Base-by-base conservation (phyloP, 2,113 vertebrate species). In the Saccopteryx bilineata region DNA sequence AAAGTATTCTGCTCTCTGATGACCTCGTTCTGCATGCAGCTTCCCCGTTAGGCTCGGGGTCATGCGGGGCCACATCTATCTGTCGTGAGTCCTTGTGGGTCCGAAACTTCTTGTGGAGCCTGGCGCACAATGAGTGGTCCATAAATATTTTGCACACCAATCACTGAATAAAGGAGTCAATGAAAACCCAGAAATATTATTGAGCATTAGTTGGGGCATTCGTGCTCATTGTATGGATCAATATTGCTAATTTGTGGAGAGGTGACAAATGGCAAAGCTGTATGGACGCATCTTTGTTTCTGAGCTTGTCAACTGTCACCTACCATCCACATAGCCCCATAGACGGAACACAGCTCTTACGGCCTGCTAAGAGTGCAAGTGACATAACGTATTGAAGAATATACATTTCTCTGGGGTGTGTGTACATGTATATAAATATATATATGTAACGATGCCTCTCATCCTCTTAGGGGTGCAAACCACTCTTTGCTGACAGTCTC, bases 181-280 rank as follows among this genome's bases (percentile, higher is more conserved):
- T 39, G 28, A 52, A 90, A 46, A 24, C 14, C 50, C 31, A 18
- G 18, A 0, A 31, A 50, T 11, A 33, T 0, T 11, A 33, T 0
- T 15, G 26, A 87, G 17, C 21, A 14, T n/a, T 39, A 7, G 21
- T 56, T 26, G 50, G n/a, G 19, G n/a, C 11, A 18, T n/a, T 48
- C 39, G n/a, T n/a, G 24, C 48, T 89, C 23, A 17, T 18, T 78
- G 15, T 6, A 11, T 7, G 19, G 26, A 33, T 13, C 39, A 39
- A 31, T 9, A 9, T 11, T 76, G 46, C 60, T 78, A 63, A 66
- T 54, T 33, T 39, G 11, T 48, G 39, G 21, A 56, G 21, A 63
- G 28, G 24, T 23, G 78, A 63, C 50, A 60, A 3, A 75, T 7
- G 58, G 3, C 33, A 82, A 31, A 54, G 17, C 21, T 39, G 24